Evolutionary conservation across 2,113 vertebrate species (phyloP).

Genomic region (Cisticola juncidis): DNA sequence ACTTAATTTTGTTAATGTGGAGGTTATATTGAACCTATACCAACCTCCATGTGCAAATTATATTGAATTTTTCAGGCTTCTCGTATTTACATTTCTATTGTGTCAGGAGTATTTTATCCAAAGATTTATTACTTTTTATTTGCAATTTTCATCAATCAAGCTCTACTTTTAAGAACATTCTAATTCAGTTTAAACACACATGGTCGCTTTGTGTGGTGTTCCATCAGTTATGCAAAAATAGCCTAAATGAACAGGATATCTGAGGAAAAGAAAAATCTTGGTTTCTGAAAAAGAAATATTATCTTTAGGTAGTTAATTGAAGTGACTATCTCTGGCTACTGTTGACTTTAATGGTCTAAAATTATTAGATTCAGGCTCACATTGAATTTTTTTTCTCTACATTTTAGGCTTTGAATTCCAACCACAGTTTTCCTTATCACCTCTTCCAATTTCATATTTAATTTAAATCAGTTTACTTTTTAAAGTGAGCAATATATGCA

Average conservation of each 20-base stretch:
- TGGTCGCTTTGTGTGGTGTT: not conserved
- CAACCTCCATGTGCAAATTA: not conserved
- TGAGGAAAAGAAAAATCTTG: not conserved
- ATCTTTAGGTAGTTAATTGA: not conserved
- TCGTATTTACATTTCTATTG: not conserved
- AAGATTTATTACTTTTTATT: not conserved
- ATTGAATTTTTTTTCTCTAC: not conserved
- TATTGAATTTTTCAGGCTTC: not conserved
- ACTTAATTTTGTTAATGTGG: not conserved
- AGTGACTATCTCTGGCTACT: not conserved
- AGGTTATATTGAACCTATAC: not conserved
- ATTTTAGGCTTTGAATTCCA: not conserved
- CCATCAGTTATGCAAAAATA: not conserved
- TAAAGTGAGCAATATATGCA: not conserved
- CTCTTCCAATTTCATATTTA: not conserved
- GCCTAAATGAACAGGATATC: not conserved
- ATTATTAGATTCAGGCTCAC: not conserved
- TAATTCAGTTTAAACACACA: not conserved
- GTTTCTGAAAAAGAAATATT: not conserved
- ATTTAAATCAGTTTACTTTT: not conserved
- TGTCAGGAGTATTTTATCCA: not conserved
- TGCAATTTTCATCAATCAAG: not conserved
- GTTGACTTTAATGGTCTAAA: not conserved
- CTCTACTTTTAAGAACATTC: not conserved
- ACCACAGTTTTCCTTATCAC: not conserved